Evolutionary conservation across 2,888 invertebrate species (phyloP).

Genomic region (Cephus spinipes): DNA sequence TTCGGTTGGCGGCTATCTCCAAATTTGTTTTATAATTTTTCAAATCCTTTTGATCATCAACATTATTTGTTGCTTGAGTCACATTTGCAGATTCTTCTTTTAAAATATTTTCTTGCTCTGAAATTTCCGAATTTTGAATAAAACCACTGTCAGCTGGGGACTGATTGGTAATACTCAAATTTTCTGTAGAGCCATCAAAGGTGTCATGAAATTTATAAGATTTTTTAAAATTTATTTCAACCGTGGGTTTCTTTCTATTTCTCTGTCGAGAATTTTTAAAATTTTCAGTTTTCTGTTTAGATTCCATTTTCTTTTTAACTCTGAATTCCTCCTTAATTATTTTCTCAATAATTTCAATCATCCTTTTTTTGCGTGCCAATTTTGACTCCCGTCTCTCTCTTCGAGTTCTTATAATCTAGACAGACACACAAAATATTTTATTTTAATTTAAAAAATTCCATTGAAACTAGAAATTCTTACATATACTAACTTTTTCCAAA

Average conservation of each 20-base stretch:
- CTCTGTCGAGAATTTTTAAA: neutral
- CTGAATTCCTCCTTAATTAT: neutral
- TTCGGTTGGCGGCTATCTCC: neutral
- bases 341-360: neutral
- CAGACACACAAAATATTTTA: neutral
- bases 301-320: neutral
- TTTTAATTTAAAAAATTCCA: neutral
- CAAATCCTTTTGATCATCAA: neutral
- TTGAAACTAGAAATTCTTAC: neutral
- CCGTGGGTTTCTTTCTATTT: neutral
- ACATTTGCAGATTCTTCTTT: neutral
- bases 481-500: neutral
- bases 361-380: neutral
- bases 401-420: neutral
- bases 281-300: neutral
- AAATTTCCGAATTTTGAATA: neutral
- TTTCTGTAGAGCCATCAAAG: neutral
- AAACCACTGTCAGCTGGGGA: neutral
- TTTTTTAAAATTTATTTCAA: neutral
- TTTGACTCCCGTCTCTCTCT: neutral
- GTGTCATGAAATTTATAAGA: neutral
- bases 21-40: neutral
- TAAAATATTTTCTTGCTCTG: neutral
- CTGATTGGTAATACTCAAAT: neutral
- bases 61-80: neutral